These are phyloP conservation scores for Lordiphosa clarofinis DNA, from an alignment of 1,140 invertebrate genomes.

Conservation along the genomic window DNA sequence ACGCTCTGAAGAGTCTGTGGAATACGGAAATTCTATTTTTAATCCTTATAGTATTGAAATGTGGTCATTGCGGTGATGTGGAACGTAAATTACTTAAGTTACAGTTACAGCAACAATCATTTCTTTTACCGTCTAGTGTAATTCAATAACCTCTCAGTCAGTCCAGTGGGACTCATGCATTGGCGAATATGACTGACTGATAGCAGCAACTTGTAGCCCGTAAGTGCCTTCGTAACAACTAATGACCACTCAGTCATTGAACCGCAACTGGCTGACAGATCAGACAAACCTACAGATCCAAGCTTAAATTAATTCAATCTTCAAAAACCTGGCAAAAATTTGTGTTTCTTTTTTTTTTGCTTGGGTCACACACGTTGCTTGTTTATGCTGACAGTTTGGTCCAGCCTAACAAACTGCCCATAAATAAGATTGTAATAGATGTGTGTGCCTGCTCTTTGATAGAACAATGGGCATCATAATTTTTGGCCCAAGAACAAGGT, in stretches of 20 bases:
- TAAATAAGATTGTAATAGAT: constrained; percentile 26
- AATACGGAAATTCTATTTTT: no score
- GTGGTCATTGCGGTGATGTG: no score
- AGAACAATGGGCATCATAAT: constrained; percentile 9
- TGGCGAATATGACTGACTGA: constrained; percentile 75
- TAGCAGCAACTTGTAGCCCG: constrained; percentile 54
- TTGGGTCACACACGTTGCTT: constrained; percentile 8
- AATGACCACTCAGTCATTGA: constrained; percentile 65
- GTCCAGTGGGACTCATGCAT: constrained; percentile 31
- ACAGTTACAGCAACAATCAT: neutral
- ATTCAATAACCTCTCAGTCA: constrained; percentile 54
- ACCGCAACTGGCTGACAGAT: constrained; percentile 34
- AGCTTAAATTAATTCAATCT: constrained; percentile 14
- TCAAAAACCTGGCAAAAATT: constrained; percentile 3
- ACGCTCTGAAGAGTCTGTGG: no score
- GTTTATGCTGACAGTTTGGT: constrained; percentile 15
- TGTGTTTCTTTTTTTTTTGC: neutral
- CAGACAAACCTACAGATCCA: constrained; percentile 3
- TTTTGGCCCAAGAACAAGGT: neutral
- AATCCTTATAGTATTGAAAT: no score
- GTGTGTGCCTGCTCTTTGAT: neutral
- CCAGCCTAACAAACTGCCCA: constrained; percentile 16
- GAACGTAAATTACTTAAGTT: no score
- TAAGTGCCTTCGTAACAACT: constrained; percentile 50
- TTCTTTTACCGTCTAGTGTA: constrained; percentile 34